Evolutionary conservation across 2,113 vertebrate species (phyloP), one percentile per base, ranked within the genome.

Genomic region (Cyphomyrus discorhynchus): DNA sequence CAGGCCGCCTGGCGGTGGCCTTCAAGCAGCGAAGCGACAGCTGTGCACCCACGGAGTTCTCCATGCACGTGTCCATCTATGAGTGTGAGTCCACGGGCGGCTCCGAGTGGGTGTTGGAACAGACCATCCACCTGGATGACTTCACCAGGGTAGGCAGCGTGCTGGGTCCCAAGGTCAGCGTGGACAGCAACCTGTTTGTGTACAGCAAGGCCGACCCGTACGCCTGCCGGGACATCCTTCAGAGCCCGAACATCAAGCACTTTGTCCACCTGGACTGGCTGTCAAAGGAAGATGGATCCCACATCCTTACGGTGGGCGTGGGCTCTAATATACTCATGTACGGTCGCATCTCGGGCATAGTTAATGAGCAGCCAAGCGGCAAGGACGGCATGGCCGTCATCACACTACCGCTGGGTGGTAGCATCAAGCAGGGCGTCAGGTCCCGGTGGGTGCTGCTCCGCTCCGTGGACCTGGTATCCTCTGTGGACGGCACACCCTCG

Each of bases 301-400:
- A 99, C 93, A 98, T 99, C 92, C 96, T 99, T 90, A 99, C 98
- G 0, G 97, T 99, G 52, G 98, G 98, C 5, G 97, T 99, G 10
- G 98, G 98, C 88, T 98, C 98, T 91, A 98, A 98, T 93, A 99
- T 99, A 91, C 98, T 99, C 89, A 99, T 99, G 98, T 99, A 98
- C 0, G 98, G 98, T 19, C 97, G 98, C 5, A 97, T 99, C 91
- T 99, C 98, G 0, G 98, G 98, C 45, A 97, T 99, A 93, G 97
- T 99, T 88, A 97, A 96, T 1, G 98, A 99, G 91, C 98, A 97
- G 93, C 96, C 95, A 0, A 97, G 96, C 91, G 97, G 97, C 92
- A 99, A 99, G 91, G 98, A 99, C 42, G 98, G 98, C 5, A 94
- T 99, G 87, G 97, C 98, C 84, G 96, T 99, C 90, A 98, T 99